Base-by-base conservation (phyloP, 2,797 vertebrate species). In the Chrysocyon brachyurus region DNA sequence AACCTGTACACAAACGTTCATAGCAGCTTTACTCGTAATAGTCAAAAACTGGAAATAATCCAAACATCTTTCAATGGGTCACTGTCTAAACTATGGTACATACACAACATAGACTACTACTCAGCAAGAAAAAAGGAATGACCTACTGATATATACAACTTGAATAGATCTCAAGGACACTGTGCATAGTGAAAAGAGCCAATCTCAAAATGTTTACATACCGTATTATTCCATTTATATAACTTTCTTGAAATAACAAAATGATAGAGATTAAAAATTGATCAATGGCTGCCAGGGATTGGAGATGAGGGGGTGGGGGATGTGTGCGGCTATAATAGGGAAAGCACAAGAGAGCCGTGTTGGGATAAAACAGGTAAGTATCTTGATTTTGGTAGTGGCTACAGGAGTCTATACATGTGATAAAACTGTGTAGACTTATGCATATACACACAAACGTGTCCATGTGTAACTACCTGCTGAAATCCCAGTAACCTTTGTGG, bases 211-310 rank as follows among this genome's bases (percentile, higher is more conserved):
- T 6, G 24, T 72, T 78, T 82, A 90, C 12, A 5, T 28, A 33
- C 5, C 63, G 4, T 52, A 40, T 59, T 57, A 87, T 21, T 70
- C n/a, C 63, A 89, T 49, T 73, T 72, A 84, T 4, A 17, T 33
- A 83, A 87, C n/a, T 63, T 77, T 90, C 14, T 24, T 96, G 54
- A 97, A 94, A 64, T 83, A 94, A 91, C 21, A 63, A 72, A 94
- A 78, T 54, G 14, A 90, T 2, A 66, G 56, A 90, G 31, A 94
- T 16, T 8, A 36, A 91, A 87, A 83, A 54, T 16, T 54, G 49
- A 90, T 59, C 9, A 54, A 12, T 16, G 36, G 40, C n/a, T 68
- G 33, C 79, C 52, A 49, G 52, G 22, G 17, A 40, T 56, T 24
- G 85, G 64, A 59, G 54, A 54, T 3, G 15, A 14, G 21, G 68